phyloP scores from a whole-genome alignment of 2,888 invertebrate genomes.

The Amblyteles armatorius region DNA sequence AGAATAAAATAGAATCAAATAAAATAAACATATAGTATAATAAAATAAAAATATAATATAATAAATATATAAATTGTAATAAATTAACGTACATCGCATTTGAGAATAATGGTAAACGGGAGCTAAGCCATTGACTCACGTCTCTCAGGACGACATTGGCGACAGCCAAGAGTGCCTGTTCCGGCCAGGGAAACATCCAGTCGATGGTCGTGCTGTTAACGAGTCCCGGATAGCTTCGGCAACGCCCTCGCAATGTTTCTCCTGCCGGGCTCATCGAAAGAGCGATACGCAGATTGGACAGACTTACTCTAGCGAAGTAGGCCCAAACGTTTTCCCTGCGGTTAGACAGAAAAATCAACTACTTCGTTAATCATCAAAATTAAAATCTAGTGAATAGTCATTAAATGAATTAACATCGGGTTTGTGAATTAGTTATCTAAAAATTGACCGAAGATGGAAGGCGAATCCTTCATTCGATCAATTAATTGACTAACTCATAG shows the following conservation, averaged over 20 bases:
- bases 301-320: conserved; percentile 91
- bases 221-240: conserved; percentile 96
- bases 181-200: conserved; percentile 98
- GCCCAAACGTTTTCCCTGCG: conserved; percentile 93
- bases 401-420: neutral
- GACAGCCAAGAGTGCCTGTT: conserved; percentile 94
- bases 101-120: conserved; percentile 36
- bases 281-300: conserved; percentile 95
- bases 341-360: neutral
- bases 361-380: neutral
- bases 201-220: conserved; percentile 97
- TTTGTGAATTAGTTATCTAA: too few species aligned
- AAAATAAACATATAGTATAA: too few species aligned
- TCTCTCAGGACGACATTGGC: conserved; percentile 94
- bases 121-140: conserved; percentile 84
- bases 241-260: conserved; percentile 92
- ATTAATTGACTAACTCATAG: too few species aligned
- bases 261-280: conserved; percentile 96
- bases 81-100: neutral
- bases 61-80: too few species aligned
- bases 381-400: conserved; percentile 56
- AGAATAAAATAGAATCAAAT: too few species aligned
- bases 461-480: too few species aligned
- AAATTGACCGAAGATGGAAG: too few species aligned
- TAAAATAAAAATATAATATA: too few species aligned